phyloP scores from a whole-genome alignment of 2,797 vertebrate species.

The Acrocephalus scirpaceus region DNA sequence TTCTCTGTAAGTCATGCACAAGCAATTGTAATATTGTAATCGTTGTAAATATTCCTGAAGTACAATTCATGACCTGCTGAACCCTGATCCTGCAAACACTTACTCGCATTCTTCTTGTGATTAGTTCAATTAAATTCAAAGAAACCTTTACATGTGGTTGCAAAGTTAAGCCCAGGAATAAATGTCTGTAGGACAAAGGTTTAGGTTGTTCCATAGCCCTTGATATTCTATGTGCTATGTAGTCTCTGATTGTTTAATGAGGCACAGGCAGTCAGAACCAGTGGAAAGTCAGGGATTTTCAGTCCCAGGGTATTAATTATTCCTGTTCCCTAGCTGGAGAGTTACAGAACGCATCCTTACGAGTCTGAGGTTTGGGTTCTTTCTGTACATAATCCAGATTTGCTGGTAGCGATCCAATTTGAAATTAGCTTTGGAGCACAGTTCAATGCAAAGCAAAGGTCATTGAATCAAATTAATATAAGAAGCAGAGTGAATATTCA shows the following conservation, averaged over 20 bases:
- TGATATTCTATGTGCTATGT: neutral
- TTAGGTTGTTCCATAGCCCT: conserved; percentile 18
- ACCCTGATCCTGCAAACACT: conserved; percentile 18
- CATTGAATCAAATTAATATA: neutral
- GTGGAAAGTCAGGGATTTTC: neutral
- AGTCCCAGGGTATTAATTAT: neutral
- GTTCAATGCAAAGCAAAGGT: neutral
- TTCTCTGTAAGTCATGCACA: neutral
- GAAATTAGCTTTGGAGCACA: neutral
- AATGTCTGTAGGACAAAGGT: neutral
- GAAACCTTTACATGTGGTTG: neutral
- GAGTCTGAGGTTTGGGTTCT: neutral
- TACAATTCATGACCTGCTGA: conserved; percentile 3
- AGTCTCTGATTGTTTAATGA: neutral
- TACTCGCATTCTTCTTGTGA: conserved; percentile 36
- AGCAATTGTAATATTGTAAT: no score
- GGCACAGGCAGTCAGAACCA: neutral
- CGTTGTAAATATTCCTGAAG: conserved; percentile 7
- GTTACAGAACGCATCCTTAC: neutral
- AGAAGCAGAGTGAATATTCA: neutral
- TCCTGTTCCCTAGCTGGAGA: neutral
- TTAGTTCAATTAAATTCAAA: conserved; percentile 42
- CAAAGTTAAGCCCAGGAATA: conserved; percentile 29
- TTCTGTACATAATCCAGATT: neutral
- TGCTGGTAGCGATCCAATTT: neutral